These are phyloP conservation scores for Lordiphosa mommai DNA, from an alignment of 1,140 invertebrate species.

Conservation along the genomic window DNA sequence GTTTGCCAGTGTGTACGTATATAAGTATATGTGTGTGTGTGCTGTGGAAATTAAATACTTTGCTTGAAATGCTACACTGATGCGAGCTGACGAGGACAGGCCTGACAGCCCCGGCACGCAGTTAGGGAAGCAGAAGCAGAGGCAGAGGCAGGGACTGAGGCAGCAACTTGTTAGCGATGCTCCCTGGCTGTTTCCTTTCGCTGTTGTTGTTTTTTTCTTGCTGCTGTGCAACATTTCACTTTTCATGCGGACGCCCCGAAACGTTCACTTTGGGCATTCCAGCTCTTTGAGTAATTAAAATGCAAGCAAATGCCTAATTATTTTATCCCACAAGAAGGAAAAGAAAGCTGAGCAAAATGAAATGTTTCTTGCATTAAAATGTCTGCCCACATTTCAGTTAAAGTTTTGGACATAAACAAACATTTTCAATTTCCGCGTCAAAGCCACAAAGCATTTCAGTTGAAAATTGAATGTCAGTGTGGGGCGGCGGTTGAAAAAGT, in stretches of 20 bases:
- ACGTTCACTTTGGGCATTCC: conserved; percentile 26
- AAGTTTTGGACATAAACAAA: conserved; percentile 16
- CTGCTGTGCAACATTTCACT: conserved; percentile 62
- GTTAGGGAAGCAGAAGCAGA: conserved; percentile 27
- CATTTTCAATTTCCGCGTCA: conserved; percentile 70
- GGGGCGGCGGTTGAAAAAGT: no score
- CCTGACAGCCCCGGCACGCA: conserved; percentile 3
- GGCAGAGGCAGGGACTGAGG: conserved; percentile 43
- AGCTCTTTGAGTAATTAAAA: conserved; percentile 59
- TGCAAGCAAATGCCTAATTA: conserved; percentile 55
- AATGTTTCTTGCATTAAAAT: conserved; percentile 7
- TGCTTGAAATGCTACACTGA: conserved; percentile 67
- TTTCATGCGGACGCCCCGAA: conserved; percentile 9
- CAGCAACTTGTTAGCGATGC: conserved; percentile 62
- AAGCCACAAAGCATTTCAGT: conserved; percentile 54
- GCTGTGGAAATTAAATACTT: conserved; percentile 74
- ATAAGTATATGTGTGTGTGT: conserved; percentile 42
- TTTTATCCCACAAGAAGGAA: conserved; percentile 7
- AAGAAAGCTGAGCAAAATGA: not conserved
- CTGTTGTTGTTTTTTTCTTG: conserved; percentile 9
- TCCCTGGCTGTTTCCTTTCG: conserved; percentile 17
- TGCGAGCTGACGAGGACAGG: conserved; percentile 24
- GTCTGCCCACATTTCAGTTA: conserved; percentile 27
- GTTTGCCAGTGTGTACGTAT: conserved; percentile 33
- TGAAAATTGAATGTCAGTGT: conserved; percentile 70